These are phyloP conservation scores for Thripadectes ignobilis DNA, from an alignment of 2,797 vertebrate genomes.

Conservation along the genomic window DNA sequence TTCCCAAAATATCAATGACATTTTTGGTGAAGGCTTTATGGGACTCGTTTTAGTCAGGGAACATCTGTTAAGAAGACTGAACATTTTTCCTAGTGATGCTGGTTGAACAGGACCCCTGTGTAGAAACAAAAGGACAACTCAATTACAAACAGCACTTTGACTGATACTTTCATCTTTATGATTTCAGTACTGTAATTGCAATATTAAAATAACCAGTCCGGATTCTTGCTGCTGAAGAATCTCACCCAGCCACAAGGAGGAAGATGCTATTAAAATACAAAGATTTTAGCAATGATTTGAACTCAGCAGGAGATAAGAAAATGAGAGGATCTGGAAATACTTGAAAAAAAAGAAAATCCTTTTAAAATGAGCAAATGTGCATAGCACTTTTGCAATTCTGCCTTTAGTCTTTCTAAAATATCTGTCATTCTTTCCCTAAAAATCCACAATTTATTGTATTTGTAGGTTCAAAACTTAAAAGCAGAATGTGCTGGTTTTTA, in stretches of 20 bases:
- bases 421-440: background rate
- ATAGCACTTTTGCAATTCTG: background rate
- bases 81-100: background rate
- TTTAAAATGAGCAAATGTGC: background rate
- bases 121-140: background rate
- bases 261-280: background rate
- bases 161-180: background rate
- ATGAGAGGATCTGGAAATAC: background rate
- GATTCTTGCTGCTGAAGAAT: background rate
- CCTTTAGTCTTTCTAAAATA: background rate
- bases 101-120: background rate
- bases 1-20: background rate
- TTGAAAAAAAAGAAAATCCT: background rate
- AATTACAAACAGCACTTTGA: background rate
- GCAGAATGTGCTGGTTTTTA: background rate
- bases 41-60: background rate
- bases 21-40: background rate
- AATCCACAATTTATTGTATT: background rate
- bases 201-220: background rate
- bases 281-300: background rate
- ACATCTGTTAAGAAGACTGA: background rate
- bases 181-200: background rate
- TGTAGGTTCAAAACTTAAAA: background rate
- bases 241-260: background rate
- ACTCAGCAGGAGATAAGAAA: background rate